Evolutionary conservation across 2,113 vertebrate genomes (phyloP).

Genomic region (Tenebrosternarchus preto): DNA sequence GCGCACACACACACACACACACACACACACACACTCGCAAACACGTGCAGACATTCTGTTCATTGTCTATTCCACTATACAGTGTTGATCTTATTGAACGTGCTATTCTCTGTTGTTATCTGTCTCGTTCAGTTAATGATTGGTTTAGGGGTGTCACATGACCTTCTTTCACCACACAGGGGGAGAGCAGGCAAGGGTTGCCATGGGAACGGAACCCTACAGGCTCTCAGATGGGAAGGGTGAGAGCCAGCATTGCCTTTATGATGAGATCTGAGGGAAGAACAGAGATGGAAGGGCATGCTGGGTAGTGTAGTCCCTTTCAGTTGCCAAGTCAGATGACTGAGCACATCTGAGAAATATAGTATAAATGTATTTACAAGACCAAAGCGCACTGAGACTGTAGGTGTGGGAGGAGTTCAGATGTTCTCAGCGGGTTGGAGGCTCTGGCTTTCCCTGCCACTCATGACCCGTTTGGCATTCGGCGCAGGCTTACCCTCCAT

Average conservation of each 20-base stretch:
- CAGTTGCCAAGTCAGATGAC: not conserved
- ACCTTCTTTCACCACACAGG: slow-evolving; percentile 15
- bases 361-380: too few species aligned
- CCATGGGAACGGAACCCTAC: slow-evolving; percentile 10
- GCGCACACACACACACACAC: slow-evolving; percentile 9
- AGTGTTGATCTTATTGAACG: not conserved
- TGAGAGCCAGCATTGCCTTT: not conserved
- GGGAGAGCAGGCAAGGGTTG: slow-evolving; percentile 6
- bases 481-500: not conserved
- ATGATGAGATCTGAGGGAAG: not conserved
- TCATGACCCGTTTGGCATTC: slow-evolving; percentile 17
- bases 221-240: not conserved
- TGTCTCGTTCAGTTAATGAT: not conserved
- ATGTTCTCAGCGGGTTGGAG: not conserved
- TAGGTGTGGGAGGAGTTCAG: not conserved
- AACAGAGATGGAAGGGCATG: not conserved
- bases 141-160: slow-evolving; percentile 4
- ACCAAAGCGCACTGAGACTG: too few species aligned
- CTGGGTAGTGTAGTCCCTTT: slow-evolving; percentile 5
- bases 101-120: not conserved
- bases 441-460: not conserved
- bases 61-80: not conserved
- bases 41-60: not conserved
- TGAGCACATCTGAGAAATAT: not conserved
- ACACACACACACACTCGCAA: slow-evolving; percentile 13